These are phyloP conservation scores for Pomacea maculata DNA, from an alignment of 1,140 invertebrate species.

Conservation along the genomic window DNA sequence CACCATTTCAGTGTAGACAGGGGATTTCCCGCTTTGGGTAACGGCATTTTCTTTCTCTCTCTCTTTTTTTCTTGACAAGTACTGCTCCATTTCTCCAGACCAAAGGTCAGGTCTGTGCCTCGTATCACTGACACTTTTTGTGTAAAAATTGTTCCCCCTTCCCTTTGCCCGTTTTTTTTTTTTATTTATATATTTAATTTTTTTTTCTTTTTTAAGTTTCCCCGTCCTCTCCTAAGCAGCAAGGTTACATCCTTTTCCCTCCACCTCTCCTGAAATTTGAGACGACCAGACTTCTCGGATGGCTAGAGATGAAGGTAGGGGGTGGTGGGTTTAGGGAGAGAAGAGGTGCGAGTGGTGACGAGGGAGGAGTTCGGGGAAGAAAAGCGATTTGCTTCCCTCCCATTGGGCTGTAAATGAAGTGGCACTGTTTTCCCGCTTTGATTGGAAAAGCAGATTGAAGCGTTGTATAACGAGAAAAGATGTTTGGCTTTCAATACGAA, in stretches of 20 bases:
- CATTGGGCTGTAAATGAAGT: slow-evolving; percentile 18
- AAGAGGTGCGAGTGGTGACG: neutral
- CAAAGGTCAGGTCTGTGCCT: slow-evolving; percentile 19
- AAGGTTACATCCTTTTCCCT: neutral
- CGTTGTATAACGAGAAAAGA: slow-evolving; percentile 22
- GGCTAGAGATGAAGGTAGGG: no score
- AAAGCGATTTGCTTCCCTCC: no score
- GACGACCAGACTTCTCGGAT: no score
- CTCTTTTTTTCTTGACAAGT: neutral
- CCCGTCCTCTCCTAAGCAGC: neutral
- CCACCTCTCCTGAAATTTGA: neutral
- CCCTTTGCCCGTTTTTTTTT: neutral
- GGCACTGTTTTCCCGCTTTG: slow-evolving; percentile 18
- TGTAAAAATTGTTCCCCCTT: neutral
- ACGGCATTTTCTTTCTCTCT: no score
- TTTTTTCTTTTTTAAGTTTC: neutral
- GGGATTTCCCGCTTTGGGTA: no score
- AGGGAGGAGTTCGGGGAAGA: no score
- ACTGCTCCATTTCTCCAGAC: slow-evolving; percentile 22
- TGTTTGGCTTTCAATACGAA: slow-evolving; percentile 13
- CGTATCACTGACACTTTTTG: slow-evolving; percentile 3
- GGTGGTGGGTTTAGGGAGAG: no score
- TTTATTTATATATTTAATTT: neutral
- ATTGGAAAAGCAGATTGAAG: slow-evolving; percentile 21
- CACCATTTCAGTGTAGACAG: slow-evolving; percentile 12